Conservation (phyloP, 2,888 invertebrate genomes). For the Syrphus vitripennis region DNA sequence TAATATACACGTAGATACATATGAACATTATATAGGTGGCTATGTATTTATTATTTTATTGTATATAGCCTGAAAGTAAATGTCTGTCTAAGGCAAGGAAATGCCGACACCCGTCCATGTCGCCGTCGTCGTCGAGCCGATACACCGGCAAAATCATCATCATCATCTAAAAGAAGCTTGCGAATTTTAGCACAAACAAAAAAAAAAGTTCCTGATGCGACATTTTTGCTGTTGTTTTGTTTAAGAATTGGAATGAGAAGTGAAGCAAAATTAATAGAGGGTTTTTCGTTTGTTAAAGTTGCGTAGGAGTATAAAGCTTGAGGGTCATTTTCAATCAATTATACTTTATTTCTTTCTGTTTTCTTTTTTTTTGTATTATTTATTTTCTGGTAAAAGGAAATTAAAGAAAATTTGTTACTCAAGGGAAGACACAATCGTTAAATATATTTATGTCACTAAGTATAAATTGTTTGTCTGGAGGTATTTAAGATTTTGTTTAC, state of each 20-base stretch:
- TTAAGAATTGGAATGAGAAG: background rate
- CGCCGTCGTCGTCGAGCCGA: background rate
- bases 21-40: background rate
- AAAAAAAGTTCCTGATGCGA: slow-evolving; percentile 29
- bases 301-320: background rate
- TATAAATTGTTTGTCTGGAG: background rate
- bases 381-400: background rate
- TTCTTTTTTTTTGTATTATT: background rate
- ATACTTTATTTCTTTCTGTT: background rate
- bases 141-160: background rate
- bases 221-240: background rate
- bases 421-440: slow-evolving; percentile 3
- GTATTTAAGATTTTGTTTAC: background rate
- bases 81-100: slow-evolving; percentile 27
- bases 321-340: slow-evolving; percentile 36
- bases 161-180: background rate
- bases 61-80: slow-evolving; percentile 18
- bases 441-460: background rate
- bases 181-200: background rate
- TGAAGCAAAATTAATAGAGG: slow-evolving; percentile 35
- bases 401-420: slow-evolving; percentile 4
- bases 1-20: background rate
- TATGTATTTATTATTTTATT: background rate
- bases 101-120: background rate
- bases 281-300: slow-evolving; percentile 7